Evolutionary conservation across 2,797 vertebrate species (phyloP).

Genomic region (Sebastes steindachneri): DNA sequence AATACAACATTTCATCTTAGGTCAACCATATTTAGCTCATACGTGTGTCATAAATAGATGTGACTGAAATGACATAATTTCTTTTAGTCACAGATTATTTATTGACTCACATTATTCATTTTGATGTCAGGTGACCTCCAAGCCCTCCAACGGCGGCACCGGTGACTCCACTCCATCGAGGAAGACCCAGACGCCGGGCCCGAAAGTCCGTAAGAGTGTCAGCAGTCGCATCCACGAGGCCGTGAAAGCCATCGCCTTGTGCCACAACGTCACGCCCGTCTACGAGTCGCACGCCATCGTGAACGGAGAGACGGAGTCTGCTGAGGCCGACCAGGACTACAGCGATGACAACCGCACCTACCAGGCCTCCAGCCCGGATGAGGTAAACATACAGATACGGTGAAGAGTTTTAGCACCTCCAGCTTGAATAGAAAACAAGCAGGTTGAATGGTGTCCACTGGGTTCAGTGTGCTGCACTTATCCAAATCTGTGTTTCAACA

Average conservation of each 20-base stretch:
- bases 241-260: slow-evolving; percentile 95
- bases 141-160: slow-evolving; percentile 51
- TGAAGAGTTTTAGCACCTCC: neutral
- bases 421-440: neutral
- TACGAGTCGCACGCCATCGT: slow-evolving; percentile 85
- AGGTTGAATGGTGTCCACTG: neutral
- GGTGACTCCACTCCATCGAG: slow-evolving; percentile 77
- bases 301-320: slow-evolving; percentile 86
- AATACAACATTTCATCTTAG: neutral
- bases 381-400: slow-evolving; percentile 80
- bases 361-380: slow-evolving; percentile 97
- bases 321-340: slow-evolving; percentile 95
- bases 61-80: neutral
- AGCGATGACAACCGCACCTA: slow-evolving; percentile 94
- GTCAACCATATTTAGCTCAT: neutral
- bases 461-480: neutral
- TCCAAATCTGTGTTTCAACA: neutral
- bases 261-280: slow-evolving; percentile 97
- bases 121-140: slow-evolving; percentile 54
- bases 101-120: neutral
- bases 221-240: slow-evolving; percentile 94
- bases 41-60: neutral
- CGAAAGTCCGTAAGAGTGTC: slow-evolving; percentile 93
- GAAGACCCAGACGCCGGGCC: slow-evolving; percentile 82
- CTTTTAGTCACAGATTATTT: neutral